These are phyloP conservation scores for Aviceda subcristata DNA, from an alignment of 2,113 vertebrate genomes.

Conservation along the genomic window DNA sequence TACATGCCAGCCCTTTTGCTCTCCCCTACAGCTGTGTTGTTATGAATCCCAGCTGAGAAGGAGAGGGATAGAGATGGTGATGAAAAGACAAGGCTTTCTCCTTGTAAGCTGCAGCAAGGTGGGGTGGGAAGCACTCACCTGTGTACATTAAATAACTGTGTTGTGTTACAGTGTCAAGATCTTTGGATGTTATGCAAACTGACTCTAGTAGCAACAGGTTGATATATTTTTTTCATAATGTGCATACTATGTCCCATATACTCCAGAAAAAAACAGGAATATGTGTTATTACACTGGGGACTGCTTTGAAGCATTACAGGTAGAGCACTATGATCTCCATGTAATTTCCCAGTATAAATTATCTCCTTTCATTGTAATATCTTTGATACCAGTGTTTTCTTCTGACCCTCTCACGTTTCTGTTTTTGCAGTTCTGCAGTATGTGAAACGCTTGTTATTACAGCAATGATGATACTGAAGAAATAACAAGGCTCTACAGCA, in stretches of 20 bases:
- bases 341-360: not conserved
- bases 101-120: not conserved
- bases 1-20: not conserved
- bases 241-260: not conserved
- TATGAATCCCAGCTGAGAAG: not conserved
- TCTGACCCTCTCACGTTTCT: not conserved
- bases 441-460: not conserved
- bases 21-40: rapidly evolving
- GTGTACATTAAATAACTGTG: too few species aligned
- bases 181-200: not conserved
- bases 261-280: not conserved
- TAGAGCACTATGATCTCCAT: not conserved
- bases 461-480: not conserved
- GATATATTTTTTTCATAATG: not conserved
- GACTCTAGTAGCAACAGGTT: not conserved
- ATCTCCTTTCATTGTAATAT: not conserved
- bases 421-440: not conserved
- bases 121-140: not conserved
- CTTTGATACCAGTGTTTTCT: not conserved
- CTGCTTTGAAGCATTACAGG: not conserved
- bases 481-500: not conserved
- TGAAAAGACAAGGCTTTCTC: not conserved
- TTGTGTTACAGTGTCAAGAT: not conserved
- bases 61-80: not conserved
- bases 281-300: not conserved